Base-by-base conservation (phyloP, 2,888 invertebrate species). In the Helobdella robusta region DNA sequence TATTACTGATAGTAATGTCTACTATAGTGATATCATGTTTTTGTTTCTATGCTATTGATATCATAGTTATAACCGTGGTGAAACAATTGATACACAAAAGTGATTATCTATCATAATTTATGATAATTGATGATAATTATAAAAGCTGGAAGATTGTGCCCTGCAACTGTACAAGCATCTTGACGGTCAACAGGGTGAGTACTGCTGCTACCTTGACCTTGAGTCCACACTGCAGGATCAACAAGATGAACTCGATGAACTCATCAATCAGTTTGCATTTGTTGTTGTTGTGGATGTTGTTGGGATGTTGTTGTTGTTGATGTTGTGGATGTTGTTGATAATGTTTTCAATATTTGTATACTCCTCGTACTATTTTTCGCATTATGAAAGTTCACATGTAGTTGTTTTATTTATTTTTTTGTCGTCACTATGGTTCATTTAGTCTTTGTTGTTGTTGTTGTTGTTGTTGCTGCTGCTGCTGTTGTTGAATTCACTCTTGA, bases 141-240 rank as follows among this genome's bases (percentile, higher is more conserved):
- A 40, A 77, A 87, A 97, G 97, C 84, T 95, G 82, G 95, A 95
- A 79, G 97, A 97, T 83, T 91, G 92, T 68, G 91, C 94, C 34
- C 85, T 98, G 70, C 97, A 98, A 83, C 85, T 98, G 70, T 95
- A 93, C 82, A 75, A 78, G n/a, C 91, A 92, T 82, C 80, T 78
- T 69, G 91, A 92, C 82, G 77, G 73, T 1, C 25, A 36, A 23
- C 79, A 79, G 67, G 92, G 92, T 68, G 97, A 98, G 82, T 93
- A 90, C 81, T 93, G 94, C 62, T 88, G 91, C 66, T 97, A 97
- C 82, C 84, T 98, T 82, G 97, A 98, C 82, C 84, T 94, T 81
- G 97, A 98, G 80, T 89, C 92, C 64, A 91, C 94, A 67, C 86
- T 98, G 74, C 89, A 88, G 74, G 97, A 98, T 80, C 97, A 98